A percentile compares a stretch with the other conserved stretches of the same genome.
These are phyloP conservation scores for Hucho hucho DNA, from an alignment of 2,113 vertebrate genomes.

Conservation along the genomic window DNA sequence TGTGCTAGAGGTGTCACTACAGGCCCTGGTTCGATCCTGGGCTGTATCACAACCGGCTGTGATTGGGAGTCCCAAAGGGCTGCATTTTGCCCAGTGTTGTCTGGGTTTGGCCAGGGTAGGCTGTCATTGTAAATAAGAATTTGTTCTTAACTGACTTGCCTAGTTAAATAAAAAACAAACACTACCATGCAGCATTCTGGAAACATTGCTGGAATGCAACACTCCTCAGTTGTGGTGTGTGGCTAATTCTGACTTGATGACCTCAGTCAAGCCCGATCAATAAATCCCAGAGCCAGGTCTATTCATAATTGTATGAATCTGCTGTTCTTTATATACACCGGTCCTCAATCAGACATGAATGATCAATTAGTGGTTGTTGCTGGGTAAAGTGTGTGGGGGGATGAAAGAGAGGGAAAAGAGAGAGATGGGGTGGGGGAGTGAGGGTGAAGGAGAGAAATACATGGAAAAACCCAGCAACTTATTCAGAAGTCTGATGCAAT, in stretches of 20 bases:
- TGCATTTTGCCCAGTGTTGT: too few species aligned
- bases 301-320: slow-evolving; percentile 45
- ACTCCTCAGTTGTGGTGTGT: not conserved
- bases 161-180: too few species aligned
- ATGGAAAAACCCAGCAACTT: slow-evolving; percentile 50
- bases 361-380: slow-evolving; percentile 51
- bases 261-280: slow-evolving; percentile 51
- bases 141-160: too few species aligned
- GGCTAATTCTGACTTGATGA: slow-evolving; percentile 46
- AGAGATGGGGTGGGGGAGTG: not conserved
- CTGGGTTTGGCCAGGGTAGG: too few species aligned
- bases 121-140: too few species aligned
- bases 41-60: too few species aligned
- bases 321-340: slow-evolving; percentile 33
- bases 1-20: too few species aligned
- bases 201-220: too few species aligned
- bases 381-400: slow-evolving; percentile 6
- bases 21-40: too few species aligned
- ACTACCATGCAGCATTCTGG: too few species aligned
- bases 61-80: too few species aligned
- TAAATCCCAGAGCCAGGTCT: slow-evolving; percentile 39
- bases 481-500: slow-evolving; percentile 69
- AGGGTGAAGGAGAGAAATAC: not conserved
- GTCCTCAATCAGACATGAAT: slow-evolving; percentile 48
- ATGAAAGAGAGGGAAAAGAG: not conserved